Base-by-base conservation (phyloP, 2,888 invertebrate species). In the Penaeus monodon region DNA sequence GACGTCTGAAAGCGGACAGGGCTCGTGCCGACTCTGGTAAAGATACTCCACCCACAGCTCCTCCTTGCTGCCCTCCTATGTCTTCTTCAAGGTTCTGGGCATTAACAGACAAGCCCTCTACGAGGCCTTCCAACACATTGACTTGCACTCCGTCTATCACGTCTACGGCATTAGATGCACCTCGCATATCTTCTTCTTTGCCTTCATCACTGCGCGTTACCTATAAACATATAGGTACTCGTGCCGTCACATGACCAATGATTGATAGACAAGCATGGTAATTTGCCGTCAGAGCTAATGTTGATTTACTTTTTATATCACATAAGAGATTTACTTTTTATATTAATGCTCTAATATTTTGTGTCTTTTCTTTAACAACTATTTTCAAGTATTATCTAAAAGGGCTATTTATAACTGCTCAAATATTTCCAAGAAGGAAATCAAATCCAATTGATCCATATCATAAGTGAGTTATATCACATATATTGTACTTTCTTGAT, bases 141-240 rank as follows among this genome's bases (percentile, higher is more conserved):
- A 90, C 85, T 70, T 85, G 83, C 33, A 80, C 81, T 68, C 90
- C 86, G 22, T 88, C 84, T 81, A 89, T 89, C 24, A 76, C 44
- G 74, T 88, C 86, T 68, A 73, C 79, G 29, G 85, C 85, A 82
- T 74, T 83, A 77, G 88, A 81, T n/a, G 85, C 87, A 29, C 88
- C 87, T 49, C 73, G 81, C 85, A 89, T 84, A 83, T 89, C 86
- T 70, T 90, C 90, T 81, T 90, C 90, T 68, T 90, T 90, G 49
- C 90, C 90, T 82, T 90, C 90, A 85, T 90, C 90, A 85, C 85
- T 90, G 83, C 90, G 85, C 81, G 90, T 90, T 49, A 90, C 88
- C 90, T 90, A 90, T 81, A 89, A 89, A 64, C 84, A 77, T 68
- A 87, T 57, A 81, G 65, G 83, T 65, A 79, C 64, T 83, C 82